A percentile compares a stretch with the other conserved stretches of the same genome.
Evolutionary conservation across 1,140 invertebrate genomes (phyloP).

Genomic region (Monomorium pharaonis): DNA sequence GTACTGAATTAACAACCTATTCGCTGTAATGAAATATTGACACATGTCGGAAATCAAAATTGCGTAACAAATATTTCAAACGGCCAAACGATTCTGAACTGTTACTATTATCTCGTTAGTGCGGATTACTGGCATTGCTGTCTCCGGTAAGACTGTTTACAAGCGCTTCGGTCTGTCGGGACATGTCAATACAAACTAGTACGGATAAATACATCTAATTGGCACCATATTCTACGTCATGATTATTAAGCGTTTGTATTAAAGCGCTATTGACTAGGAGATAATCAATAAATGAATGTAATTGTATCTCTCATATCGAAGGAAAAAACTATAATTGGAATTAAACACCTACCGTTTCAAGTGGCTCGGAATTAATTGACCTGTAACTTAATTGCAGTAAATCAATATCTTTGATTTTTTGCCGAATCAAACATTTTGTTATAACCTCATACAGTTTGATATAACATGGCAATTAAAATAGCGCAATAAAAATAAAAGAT

Average conservation of each 20-base stretch:
- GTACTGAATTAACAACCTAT: too few species aligned
- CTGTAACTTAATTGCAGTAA: background rate
- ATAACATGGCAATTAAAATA: too few species aligned
- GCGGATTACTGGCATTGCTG: conserved; percentile 28
- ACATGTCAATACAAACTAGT: conserved; percentile 34
- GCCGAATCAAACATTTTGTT: background rate
- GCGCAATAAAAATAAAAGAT: background rate
- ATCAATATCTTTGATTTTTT: background rate
- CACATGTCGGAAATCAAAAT: conserved; percentile 10
- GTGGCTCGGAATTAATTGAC: background rate
- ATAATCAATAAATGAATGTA: background rate
- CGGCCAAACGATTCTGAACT: conserved; percentile 2
- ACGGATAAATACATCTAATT: conserved; percentile 47
- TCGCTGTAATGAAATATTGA: background rate
- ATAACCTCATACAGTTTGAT: background rate
- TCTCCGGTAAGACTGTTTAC: background rate
- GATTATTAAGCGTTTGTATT: background rate
- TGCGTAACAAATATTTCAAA: background rate
- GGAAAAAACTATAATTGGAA: background rate
- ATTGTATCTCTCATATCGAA: background rate
- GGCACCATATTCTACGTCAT: background rate
- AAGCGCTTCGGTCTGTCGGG: conserved; percentile 30
- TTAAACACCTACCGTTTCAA: background rate
- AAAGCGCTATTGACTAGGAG: background rate
- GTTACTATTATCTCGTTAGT: conserved; percentile 46